These are phyloP conservation scores for Calcarius lapponicus DNA, from an alignment of 2,797 vertebrate genomes.

Conservation along the genomic window DNA sequence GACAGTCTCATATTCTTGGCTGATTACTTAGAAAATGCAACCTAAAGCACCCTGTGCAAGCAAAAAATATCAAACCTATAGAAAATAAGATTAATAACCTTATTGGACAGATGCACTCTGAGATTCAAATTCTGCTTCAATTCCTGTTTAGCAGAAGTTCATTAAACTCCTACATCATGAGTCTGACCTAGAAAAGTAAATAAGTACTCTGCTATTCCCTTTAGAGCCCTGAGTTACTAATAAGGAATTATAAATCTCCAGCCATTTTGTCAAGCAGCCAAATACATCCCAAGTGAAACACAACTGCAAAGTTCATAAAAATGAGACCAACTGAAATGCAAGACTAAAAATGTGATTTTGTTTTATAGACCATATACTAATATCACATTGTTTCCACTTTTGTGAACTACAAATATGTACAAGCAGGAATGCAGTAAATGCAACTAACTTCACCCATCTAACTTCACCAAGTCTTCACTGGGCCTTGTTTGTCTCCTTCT, in stretches of 20 bases:
- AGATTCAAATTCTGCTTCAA: constrained; percentile 59
- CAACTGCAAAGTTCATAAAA: constrained; percentile 59
- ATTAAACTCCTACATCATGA: constrained; percentile 66
- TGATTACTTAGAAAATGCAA: constrained; percentile 12
- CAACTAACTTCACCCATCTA: neutral
- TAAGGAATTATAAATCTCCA: constrained; percentile 70
- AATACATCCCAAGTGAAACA: constrained; percentile 58
- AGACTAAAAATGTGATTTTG: constrained; percentile 48
- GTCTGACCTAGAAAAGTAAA: constrained; percentile 66
- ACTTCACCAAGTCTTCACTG: neutral
- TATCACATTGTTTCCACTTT: neutral
- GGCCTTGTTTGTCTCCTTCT: neutral
- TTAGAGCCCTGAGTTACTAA: constrained; percentile 60
- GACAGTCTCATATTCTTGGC: constrained; percentile 4
- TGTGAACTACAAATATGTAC: neutral
- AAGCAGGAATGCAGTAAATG: neutral
- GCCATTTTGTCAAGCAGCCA: constrained; percentile 63
- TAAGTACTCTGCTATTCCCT: constrained; percentile 60
- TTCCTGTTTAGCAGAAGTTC: constrained; percentile 66
- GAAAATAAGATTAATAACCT: constrained; percentile 50
- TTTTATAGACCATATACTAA: constrained; percentile 59
- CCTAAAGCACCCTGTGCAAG: neutral
- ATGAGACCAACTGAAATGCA: constrained; percentile 49
- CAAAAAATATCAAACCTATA: constrained; percentile 2
- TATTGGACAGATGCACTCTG: constrained; percentile 17